Conservation (phyloP, 2,113 vertebrate genomes). For the Ammodytes dubius region DNA sequence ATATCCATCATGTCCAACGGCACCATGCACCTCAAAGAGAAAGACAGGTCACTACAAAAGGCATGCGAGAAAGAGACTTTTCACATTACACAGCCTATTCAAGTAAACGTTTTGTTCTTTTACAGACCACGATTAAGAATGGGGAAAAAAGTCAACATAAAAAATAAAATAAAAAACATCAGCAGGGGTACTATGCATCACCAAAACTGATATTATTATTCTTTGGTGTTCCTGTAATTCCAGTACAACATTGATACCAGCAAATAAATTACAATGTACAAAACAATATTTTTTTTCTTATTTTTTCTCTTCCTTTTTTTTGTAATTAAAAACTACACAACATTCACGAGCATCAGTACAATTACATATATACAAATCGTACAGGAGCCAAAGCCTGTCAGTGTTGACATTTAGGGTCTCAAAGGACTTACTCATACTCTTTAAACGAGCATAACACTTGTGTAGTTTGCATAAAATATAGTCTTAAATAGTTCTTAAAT, state of each 20-base stretch:
- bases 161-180: constrained; percentile 81
- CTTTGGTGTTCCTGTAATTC: constrained; percentile 99
- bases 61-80: constrained; percentile 91
- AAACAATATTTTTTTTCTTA: constrained; percentile 88
- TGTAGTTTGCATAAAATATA: constrained; percentile 88
- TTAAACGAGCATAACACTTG: constrained; percentile 88
- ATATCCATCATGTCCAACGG: constrained; percentile 82
- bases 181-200: constrained; percentile 87
- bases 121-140: constrained; percentile 85
- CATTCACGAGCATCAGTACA: constrained; percentile 92
- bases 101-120: constrained; percentile 89
- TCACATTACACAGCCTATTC: constrained; percentile 92
- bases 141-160: constrained; percentile 75
- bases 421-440: constrained; percentile 92
- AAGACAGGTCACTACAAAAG: constrained; percentile 84
- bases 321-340: constrained; percentile 91
- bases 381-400: constrained; percentile 86
- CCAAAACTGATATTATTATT: constrained; percentile 94
- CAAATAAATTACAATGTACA: constrained; percentile 99
- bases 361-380: constrained; percentile 90
- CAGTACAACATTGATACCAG: constrained; percentile 86
- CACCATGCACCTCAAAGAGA: constrained; percentile 93
- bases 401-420: constrained; percentile 91
- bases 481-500: constrained; percentile 88
- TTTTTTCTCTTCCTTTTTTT: constrained; percentile 5